Evolutionary conservation across 2,888 invertebrate species (phyloP).

Genomic region (Chymomyza caudatula): DNA sequence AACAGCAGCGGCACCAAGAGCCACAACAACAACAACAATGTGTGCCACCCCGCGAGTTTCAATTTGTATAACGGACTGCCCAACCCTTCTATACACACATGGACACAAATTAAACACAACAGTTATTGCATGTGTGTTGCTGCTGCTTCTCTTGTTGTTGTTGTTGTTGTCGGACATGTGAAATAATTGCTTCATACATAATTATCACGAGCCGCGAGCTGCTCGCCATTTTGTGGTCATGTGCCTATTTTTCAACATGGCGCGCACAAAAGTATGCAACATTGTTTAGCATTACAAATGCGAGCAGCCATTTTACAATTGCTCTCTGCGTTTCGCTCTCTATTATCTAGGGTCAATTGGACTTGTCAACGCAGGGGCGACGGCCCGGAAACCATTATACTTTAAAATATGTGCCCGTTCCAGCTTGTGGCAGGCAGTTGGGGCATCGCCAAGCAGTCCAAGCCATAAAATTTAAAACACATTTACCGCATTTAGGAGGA

Average conservation of each 20-base stretch:
- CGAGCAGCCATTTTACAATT: constrained; percentile 20
- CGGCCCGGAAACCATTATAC: constrained; percentile 3
- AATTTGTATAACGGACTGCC: constrained; percentile 51
- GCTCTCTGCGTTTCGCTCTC: constrained; percentile 3
- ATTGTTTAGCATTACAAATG: constrained; percentile 16
- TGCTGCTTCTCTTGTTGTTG: constrained; percentile 29
- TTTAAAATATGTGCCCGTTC: constrained; percentile 1
- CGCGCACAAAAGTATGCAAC: constrained; percentile 34
- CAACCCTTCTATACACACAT: too few relatives aligned
- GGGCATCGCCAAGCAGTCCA: background rate
- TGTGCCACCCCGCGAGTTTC: constrained; percentile 45
- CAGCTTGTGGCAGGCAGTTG: background rate
- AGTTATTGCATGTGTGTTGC: constrained; percentile 16
- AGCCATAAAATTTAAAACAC: background rate
- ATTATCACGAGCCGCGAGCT: constrained; percentile 47
- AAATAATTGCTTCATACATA: constrained; percentile 71
- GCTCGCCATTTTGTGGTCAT: constrained; percentile 47
- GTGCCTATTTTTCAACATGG: constrained; percentile 39
- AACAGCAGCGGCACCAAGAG: background rate
- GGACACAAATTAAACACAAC: constrained; percentile 27
- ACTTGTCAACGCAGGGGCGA: background rate
- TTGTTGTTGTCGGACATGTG: constrained; percentile 57
- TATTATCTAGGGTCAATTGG: background rate
- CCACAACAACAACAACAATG: background rate
- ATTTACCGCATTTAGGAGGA: constrained; percentile 10